These are phyloP conservation scores for Sternotherus odoratus DNA, from an alignment of 2,797 vertebrate genomes.

Conservation along the genomic window DNA sequence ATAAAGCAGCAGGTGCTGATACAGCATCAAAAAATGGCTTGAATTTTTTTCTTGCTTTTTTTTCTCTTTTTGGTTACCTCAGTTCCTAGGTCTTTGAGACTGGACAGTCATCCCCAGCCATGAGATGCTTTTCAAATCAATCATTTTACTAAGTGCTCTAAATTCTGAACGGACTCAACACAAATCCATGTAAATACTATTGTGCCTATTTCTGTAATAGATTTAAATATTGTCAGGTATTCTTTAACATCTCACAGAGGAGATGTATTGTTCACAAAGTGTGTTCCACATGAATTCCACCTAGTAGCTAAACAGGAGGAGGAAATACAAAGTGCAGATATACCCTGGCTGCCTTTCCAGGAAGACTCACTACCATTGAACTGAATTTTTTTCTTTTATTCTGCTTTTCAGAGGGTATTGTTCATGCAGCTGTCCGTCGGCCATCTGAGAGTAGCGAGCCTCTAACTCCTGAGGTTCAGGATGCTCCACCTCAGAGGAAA, in stretches of 20 bases:
- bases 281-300: not conserved
- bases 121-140: not conserved
- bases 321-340: not conserved
- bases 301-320: not conserved
- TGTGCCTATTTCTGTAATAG: not conserved
- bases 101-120: not conserved
- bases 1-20: not conserved
- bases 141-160: not conserved
- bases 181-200: not conserved
- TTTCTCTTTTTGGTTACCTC: not conserved
- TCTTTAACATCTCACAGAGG: not conserved
- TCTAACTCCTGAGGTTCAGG: slow-evolving; percentile 78
- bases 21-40: not conserved
- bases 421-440: slow-evolving; percentile 74
- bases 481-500: slow-evolving; percentile 81
- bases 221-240: not conserved
- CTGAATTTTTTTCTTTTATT: slow-evolving; percentile 7
- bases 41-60: not conserved
- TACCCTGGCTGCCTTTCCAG: not conserved
- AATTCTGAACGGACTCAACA: slow-evolving; percentile 7
- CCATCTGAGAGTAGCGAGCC: slow-evolving; percentile 81
- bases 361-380: not conserved
- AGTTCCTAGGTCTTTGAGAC: not conserved
- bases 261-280: not conserved
- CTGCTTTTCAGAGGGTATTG: slow-evolving; percentile 71